These are phyloP conservation scores for Chiloscyllium punctatum DNA, from an alignment of 2,797 vertebrate species.

Conservation along the genomic window DNA sequence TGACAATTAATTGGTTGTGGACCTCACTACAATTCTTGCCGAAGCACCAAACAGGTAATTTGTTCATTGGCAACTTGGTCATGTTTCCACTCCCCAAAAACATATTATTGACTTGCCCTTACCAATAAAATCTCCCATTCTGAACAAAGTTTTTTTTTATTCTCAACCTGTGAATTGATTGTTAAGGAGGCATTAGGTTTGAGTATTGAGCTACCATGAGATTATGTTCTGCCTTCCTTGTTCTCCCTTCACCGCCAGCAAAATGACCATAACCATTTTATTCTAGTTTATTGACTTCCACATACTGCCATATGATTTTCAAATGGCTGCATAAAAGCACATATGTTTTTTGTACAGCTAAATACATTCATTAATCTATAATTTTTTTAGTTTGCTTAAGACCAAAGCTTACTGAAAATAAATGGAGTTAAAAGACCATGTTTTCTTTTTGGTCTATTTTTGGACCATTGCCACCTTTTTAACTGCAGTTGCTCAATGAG, in stretches of 20 bases:
- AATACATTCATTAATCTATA: background rate
- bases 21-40: background rate
- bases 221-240: background rate
- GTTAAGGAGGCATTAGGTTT: background rate
- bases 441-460: background rate
- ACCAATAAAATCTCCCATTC: background rate
- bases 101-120: background rate
- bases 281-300: background rate
- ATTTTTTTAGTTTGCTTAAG: constrained; percentile 5
- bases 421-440: background rate
- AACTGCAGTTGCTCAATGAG: background rate
- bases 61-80: background rate
- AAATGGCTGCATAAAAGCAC: background rate
- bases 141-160: background rate
- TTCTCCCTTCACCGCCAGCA: background rate
- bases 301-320: background rate
- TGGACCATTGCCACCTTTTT: background rate
- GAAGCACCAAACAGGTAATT: background rate
- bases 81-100: background rate
- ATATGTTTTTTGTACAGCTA: background rate
- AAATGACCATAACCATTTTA: background rate
- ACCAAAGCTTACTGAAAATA: constrained; percentile 16
- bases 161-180: background rate
- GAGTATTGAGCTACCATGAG: background rate
- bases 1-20: background rate